phyloP scores from a whole-genome alignment of 2,797 vertebrate species.

The Meriones psammophilus region DNA sequence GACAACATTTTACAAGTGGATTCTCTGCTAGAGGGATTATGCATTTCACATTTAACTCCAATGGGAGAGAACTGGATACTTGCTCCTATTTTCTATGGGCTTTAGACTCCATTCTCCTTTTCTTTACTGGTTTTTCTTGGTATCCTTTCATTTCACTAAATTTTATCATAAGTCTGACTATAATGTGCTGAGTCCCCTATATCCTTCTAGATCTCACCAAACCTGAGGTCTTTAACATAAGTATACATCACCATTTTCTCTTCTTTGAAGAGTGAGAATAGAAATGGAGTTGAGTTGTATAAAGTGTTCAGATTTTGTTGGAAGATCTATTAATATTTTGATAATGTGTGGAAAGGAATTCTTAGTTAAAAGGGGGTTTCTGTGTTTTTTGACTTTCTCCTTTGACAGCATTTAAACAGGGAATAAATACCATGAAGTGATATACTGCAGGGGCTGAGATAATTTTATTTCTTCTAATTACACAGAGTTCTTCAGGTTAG shows the following conservation, averaged over 20 bases:
- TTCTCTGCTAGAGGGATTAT: not conserved
- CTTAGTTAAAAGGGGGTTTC: not conserved
- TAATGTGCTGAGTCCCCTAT: not conserved
- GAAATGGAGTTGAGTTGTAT: not conserved
- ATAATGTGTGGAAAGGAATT: not conserved
- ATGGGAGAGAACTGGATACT: not conserved
- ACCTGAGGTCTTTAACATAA: not conserved
- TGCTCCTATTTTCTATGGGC: not conserved
- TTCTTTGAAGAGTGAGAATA: not conserved
- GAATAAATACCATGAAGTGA: conserved; percentile 29
- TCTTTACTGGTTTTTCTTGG: not conserved
- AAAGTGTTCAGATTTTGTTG: conserved; percentile 42
- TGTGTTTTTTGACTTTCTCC: not conserved
- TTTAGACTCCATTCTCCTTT: not conserved
- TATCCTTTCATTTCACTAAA: not conserved
- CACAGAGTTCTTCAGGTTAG: conserved; percentile 12
- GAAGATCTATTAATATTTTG: conserved; percentile 10
- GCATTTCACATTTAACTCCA: not conserved
- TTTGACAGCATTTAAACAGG: conserved; percentile 36
- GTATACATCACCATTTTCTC: not conserved
- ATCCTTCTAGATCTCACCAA: not conserved
- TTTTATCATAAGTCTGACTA: not conserved
- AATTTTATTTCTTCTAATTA: conserved; percentile 41
- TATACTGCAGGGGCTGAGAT: conserved; percentile 30
- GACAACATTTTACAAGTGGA: not conserved